Conservation (phyloP, 2,888 invertebrate species). For the Pilophorus perplexus region DNA sequence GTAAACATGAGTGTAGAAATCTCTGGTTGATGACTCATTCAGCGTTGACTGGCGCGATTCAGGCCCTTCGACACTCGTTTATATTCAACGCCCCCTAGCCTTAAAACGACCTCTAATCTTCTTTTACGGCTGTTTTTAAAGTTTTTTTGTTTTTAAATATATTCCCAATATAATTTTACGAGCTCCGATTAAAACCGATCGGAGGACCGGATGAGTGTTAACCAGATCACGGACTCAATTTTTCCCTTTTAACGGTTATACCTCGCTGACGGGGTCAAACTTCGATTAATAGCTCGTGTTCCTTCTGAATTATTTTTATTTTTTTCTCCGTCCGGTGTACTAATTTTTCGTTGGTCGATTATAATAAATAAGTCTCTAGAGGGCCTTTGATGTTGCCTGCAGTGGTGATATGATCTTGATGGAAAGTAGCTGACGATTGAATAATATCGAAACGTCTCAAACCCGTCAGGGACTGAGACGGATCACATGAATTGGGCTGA, state of each 20-base stretch:
- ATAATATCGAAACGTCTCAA: no score
- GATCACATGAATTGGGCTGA: no score
- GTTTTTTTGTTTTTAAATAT: background rate
- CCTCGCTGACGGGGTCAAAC: conserved; percentile 20
- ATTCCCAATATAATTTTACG: conserved; percentile 27
- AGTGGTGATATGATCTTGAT: no score
- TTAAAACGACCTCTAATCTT: background rate
- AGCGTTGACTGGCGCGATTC: background rate
- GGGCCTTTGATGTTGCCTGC: no score
- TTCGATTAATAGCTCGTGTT: conserved; percentile 10
- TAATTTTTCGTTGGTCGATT: no score
- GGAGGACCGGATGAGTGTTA: conserved; percentile 1
- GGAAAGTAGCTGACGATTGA: no score
- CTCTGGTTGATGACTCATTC: conserved; percentile 9
- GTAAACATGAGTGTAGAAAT: no score
- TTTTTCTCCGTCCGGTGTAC: no score
- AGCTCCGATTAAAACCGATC: conserved; percentile 24
- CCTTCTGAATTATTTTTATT: no score
- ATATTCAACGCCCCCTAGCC: conserved; percentile 2
- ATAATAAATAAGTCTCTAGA: no score
- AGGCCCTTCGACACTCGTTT: background rate
- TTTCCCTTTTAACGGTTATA: conserved; percentile 14
- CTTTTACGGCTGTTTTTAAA: background rate
- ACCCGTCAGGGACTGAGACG: no score
- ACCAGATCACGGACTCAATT: conserved; percentile 6